Percentiles rank a stretch among this genome's conserved stretches.
These are phyloP conservation scores for Mus minutoides DNA, from an alignment of 2,797 vertebrate species.

Conservation along the genomic window DNA sequence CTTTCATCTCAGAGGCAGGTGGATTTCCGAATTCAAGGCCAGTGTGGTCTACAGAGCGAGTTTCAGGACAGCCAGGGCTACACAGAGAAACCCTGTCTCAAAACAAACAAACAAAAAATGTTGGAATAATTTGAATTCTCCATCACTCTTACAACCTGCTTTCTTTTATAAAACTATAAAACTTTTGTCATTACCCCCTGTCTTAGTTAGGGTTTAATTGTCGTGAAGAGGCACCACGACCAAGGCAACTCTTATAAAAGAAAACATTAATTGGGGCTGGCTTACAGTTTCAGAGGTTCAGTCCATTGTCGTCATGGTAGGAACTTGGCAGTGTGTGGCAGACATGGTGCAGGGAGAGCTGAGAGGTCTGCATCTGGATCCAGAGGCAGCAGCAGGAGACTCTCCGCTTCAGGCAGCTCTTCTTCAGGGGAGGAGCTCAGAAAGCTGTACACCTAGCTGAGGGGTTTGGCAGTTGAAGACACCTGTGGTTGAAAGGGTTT, in stretches of 20 bases:
- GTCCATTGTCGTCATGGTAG: neutral
- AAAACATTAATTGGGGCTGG: neutral
- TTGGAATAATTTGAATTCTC: neutral
- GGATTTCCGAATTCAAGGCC: no score
- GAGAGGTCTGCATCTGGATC: neutral
- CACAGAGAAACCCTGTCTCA: no score
- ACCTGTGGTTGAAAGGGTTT: neutral
- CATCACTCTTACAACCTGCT: neutral
- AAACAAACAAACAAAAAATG: neutral
- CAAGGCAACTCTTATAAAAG: neutral
- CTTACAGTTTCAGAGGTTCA: neutral
- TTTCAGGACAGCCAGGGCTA: no score
- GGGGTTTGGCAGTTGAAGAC: neutral
- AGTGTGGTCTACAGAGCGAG: no score
- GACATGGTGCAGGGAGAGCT: neutral
- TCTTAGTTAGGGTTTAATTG: no score
- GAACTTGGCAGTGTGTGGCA: neutral
- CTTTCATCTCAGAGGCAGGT: no score
- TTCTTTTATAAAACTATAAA: constrained; percentile 10
- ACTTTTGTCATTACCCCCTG: neutral
- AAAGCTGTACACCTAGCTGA: neutral
- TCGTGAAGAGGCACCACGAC: neutral
- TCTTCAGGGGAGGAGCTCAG: neutral
- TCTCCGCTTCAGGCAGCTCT: neutral
- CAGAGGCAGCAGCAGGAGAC: neutral